Evolutionary conservation across 1,140 invertebrate genomes (phyloP).

Genomic region (Carposina sasakii): DNA sequence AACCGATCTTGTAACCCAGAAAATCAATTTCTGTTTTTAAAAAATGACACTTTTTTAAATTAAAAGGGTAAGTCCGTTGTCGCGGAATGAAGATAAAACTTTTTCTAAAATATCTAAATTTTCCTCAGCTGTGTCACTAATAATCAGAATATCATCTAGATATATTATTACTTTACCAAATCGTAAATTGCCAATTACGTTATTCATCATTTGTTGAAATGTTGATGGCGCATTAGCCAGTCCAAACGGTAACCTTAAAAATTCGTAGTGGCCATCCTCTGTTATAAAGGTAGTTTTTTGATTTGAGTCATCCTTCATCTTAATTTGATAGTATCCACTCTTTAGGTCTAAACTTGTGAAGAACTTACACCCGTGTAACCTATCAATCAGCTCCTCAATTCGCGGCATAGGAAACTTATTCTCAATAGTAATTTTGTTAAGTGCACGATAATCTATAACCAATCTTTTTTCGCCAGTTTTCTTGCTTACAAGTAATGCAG

Average conservation of each 20-base stretch:
- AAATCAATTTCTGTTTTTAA: slow-evolving; percentile 12
- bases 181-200: slow-evolving; percentile 10
- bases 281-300: slow-evolving; percentile 31
- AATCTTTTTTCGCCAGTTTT: slow-evolving; percentile 15
- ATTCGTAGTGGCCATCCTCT: slow-evolving; percentile 33
- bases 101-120: neutral
- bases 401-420: neutral
- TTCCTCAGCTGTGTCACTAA: slow-evolving; percentile 15
- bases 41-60: slow-evolving; percentile 4
- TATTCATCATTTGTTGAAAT: slow-evolving; percentile 20
- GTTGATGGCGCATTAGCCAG: slow-evolving; percentile 10
- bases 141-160: slow-evolving; percentile 24
- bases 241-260: slow-evolving; percentile 10
- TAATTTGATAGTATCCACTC: slow-evolving; percentile 1
- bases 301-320: slow-evolving; percentile 13
- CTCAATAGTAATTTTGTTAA: neutral
- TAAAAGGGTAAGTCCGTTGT: slow-evolving; percentile 11
- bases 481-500: slow-evolving; percentile 23
- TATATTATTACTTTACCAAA: neutral
- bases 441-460: neutral
- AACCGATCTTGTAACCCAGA: neutral
- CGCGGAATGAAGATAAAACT: slow-evolving; percentile 9
- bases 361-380: neutral
- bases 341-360: slow-evolving; percentile 8
- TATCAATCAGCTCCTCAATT: slow-evolving; percentile 3